phyloP scores from a whole-genome alignment of 2,797 vertebrate species.

The Taeniopygia guttata region DNA sequence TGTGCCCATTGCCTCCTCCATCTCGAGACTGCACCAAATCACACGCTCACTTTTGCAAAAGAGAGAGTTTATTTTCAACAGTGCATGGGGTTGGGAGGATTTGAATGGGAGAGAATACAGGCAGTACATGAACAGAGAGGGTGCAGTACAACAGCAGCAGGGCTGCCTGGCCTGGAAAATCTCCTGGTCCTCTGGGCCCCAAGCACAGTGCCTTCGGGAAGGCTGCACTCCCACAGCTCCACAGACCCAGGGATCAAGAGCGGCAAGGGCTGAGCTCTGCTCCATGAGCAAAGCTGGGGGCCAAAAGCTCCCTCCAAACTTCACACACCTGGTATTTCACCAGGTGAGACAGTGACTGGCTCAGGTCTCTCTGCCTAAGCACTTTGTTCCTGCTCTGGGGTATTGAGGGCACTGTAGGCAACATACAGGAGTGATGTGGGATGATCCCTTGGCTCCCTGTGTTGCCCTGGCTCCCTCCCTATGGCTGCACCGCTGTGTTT shows the following conservation, averaged over 20 bases:
- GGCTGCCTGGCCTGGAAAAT: background rate
- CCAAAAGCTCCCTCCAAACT: background rate
- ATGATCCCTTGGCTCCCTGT: background rate
- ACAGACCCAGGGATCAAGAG: background rate
- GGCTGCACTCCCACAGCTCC: background rate
- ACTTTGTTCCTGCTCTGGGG: background rate
- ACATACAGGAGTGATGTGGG: background rate
- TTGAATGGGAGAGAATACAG: slow-evolving; percentile 8
- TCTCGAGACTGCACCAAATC: slow-evolving; percentile 8
- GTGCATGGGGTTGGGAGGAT: background rate
- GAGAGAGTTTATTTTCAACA: slow-evolving; percentile 61
- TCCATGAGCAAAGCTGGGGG: background rate
- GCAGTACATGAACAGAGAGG: background rate
- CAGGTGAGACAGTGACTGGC: background rate
- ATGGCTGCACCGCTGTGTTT: rapidly evolving
- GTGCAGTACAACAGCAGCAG: background rate
- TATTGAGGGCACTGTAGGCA: background rate
- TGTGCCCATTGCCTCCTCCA: background rate
- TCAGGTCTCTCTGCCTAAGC: background rate
- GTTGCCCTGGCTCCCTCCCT: background rate
- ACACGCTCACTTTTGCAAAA: slow-evolving; percentile 44
- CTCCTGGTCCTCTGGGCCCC: background rate
- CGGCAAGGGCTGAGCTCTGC: background rate
- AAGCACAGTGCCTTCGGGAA: rapidly evolving
- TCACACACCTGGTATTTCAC: background rate